These are phyloP conservation scores for Aythya baeri DNA, from an alignment of 2,113 vertebrate species.

Conservation along the genomic window DNA sequence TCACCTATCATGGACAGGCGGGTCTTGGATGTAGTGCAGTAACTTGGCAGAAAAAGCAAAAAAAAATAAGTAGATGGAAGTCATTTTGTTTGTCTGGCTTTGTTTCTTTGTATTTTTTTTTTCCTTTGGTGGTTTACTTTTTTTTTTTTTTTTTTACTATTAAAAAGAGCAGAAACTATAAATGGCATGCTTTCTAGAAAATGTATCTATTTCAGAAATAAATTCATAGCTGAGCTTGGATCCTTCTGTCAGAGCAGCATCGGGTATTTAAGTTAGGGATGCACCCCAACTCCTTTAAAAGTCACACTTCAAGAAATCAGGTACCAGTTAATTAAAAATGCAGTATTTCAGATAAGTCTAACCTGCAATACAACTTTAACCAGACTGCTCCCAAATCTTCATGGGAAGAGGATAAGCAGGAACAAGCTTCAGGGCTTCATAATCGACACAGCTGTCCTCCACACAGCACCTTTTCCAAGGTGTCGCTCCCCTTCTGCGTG, in stretches of 20 bases:
- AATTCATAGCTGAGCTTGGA: background rate
- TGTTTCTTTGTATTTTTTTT: background rate
- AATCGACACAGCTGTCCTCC: background rate
- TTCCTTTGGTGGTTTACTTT: background rate
- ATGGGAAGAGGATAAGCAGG: background rate
- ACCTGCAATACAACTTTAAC: background rate
- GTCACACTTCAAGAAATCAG: background rate
- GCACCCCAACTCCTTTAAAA: background rate
- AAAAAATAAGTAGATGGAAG: background rate
- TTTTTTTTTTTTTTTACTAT: background rate
- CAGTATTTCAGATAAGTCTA: background rate
- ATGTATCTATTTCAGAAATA: background rate
- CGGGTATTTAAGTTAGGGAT: background rate
- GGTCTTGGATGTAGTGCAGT: background rate
- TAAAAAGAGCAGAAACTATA: background rate
- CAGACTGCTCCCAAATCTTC: background rate
- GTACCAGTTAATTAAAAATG: background rate
- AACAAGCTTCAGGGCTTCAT: background rate
- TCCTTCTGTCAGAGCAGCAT: background rate
- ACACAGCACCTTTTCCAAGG: background rate
- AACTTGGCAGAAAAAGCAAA: background rate
- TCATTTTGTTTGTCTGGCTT: background rate
- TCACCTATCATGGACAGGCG: background rate
- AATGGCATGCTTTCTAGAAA: background rate
- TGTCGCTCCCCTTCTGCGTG: background rate